Evolutionary conservation across 2,113 vertebrate species (phyloP).

Genomic region (Ovibos moschatus): DNA sequence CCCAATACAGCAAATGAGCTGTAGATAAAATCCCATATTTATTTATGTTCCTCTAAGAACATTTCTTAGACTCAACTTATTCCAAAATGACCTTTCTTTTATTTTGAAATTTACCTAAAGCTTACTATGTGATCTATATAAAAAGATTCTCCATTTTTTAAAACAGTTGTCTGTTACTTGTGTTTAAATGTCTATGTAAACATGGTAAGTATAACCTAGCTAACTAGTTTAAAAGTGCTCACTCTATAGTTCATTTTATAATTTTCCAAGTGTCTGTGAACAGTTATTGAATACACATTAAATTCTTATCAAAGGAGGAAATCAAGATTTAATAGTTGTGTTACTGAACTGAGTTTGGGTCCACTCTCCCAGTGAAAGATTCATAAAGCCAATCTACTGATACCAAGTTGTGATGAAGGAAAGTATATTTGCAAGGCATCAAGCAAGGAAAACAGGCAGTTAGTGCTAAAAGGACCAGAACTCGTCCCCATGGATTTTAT

Average conservation of each 20-base stretch:
- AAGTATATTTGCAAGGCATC: not conserved
- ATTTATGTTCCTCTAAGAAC: not conserved
- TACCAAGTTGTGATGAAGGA: not conserved
- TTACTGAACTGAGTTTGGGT: not conserved
- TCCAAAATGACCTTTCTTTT: not conserved
- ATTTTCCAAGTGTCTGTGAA: not conserved
- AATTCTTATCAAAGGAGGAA: not conserved
- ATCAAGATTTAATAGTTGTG: not conserved
- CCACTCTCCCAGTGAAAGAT: not conserved
- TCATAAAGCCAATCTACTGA: not conserved
- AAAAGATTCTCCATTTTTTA: not conserved
- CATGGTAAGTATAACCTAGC: not conserved
- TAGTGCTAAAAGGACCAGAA: not conserved
- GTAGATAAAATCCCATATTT: not conserved
- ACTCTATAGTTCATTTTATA: not conserved
- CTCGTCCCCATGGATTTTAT: not conserved
- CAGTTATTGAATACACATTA: not conserved
- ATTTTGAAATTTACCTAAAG: constrained; percentile 24
- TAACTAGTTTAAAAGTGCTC: constrained; percentile 1
- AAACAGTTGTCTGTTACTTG: not conserved
- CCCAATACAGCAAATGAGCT: not conserved
- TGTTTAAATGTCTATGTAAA: not conserved
- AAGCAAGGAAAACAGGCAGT: not conserved
- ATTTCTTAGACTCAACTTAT: not conserved
- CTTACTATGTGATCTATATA: not conserved